Evolutionary conservation across 2,113 vertebrate genomes (phyloP).

Genomic region (Xerus inauris): DNA sequence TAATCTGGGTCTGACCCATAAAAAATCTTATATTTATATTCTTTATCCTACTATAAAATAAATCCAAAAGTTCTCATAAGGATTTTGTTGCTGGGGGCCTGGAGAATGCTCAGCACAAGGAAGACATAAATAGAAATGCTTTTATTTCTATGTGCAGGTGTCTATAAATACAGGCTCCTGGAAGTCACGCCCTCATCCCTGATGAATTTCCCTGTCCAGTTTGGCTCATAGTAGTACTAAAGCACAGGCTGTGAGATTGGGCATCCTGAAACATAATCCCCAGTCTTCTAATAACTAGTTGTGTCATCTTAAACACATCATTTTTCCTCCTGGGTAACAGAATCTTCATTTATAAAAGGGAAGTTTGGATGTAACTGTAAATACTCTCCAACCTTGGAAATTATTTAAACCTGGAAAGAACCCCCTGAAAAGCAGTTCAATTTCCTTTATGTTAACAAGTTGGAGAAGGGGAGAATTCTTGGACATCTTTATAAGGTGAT

Average conservation of each 20-base stretch:
- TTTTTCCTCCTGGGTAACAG: not conserved
- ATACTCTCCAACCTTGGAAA: not conserved
- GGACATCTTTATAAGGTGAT: not conserved
- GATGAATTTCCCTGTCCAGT: not conserved
- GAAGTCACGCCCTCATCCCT: not conserved
- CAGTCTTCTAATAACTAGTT: not conserved
- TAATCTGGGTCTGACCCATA: slow-evolving; percentile 60
- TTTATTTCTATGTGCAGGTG: not conserved
- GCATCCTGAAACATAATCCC: not conserved
- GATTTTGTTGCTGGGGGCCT: slow-evolving; percentile 20
- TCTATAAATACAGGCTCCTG: slow-evolving; percentile 5
- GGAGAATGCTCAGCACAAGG: not conserved
- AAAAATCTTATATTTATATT: slow-evolving; percentile 61
- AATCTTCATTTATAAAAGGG: slow-evolving; percentile 36
- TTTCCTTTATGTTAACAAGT: not conserved
- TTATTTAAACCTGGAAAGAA: not conserved
- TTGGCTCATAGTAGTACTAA: not conserved
- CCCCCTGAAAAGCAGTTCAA: not conserved
- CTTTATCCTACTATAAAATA: slow-evolving; percentile 60
- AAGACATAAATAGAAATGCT: slow-evolving; percentile 55
- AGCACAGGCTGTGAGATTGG: not conserved
- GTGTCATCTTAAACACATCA: not conserved
- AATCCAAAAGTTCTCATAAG: slow-evolving; percentile 54
- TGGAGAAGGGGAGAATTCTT: not conserved
- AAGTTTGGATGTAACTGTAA: slow-evolving; percentile 1